phyloP scores from a whole-genome alignment of 1,140 invertebrate species.

The Macrosteles quadrilineatus region DNA sequence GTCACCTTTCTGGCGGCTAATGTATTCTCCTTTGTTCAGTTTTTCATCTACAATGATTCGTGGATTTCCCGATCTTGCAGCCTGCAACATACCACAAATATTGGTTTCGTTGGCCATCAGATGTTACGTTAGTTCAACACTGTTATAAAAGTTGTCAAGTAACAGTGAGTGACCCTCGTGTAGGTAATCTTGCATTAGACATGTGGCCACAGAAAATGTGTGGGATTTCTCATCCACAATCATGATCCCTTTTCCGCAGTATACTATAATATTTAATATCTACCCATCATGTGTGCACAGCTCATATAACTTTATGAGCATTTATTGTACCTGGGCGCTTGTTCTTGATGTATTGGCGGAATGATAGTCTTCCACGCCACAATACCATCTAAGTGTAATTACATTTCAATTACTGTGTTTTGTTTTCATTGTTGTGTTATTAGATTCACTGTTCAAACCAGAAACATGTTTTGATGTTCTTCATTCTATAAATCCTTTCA shows the following conservation, averaged over 20 bases:
- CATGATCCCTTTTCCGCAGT: slow-evolving; percentile 10
- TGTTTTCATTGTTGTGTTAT: no score
- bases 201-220: background rate
- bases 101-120: slow-evolving; percentile 50
- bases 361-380: slow-evolving; percentile 44
- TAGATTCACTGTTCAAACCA: no score
- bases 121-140: slow-evolving; percentile 48
- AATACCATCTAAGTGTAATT: no score
- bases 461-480: no score
- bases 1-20: slow-evolving; percentile 46
- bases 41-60: slow-evolving; percentile 46
- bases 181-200: slow-evolving; percentile 11
- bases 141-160: slow-evolving; percentile 47
- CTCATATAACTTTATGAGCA: slow-evolving; percentile 44
- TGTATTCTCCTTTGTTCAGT: slow-evolving; percentile 47
- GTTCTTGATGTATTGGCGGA: slow-evolving; percentile 45
- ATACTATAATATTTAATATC: background rate
- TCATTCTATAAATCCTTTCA: no score
- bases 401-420: no score
- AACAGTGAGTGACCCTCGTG: no score
- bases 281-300: slow-evolving; percentile 35
- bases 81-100: slow-evolving; percentile 51
- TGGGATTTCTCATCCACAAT: background rate
- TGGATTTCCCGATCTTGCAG: slow-evolving; percentile 46
- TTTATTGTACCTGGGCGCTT: slow-evolving; percentile 45